These are phyloP conservation scores for Congeria kusceri DNA, from an alignment of 2,888 invertebrate species.

Conservation along the genomic window DNA sequence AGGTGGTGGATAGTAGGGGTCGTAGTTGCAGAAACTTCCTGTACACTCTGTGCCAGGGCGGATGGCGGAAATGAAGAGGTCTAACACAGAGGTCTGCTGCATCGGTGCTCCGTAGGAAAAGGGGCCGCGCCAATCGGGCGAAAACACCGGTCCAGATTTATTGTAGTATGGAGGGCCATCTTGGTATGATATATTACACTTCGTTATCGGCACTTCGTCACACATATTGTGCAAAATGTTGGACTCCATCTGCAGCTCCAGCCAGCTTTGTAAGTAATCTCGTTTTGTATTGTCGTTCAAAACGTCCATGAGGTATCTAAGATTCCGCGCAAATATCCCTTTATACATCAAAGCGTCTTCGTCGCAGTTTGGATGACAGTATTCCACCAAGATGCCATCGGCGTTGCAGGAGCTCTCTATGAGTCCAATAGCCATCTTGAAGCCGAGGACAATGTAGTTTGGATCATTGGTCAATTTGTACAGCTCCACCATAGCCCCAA, in stretches of 20 bases:
- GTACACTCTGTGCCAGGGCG: slow-evolving; percentile 59
- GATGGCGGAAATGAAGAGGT: slow-evolving; percentile 69
- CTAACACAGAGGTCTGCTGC: slow-evolving; percentile 69
- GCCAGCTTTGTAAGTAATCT: slow-evolving; percentile 62
- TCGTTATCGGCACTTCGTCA: slow-evolving; percentile 59
- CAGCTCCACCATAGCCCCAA: slow-evolving; percentile 68
- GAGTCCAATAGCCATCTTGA: slow-evolving; percentile 62
- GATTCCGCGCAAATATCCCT: slow-evolving; percentile 68
- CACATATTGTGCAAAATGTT: slow-evolving; percentile 65
- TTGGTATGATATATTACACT: slow-evolving; percentile 69
- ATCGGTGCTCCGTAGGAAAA: slow-evolving; percentile 69
- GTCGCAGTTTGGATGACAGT: slow-evolving; percentile 66
- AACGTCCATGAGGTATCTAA: slow-evolving; percentile 67
- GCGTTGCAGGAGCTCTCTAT: slow-evolving; percentile 58
- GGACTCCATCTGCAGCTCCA: slow-evolving; percentile 60
- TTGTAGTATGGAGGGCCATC: slow-evolving; percentile 71
- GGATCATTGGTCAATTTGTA: slow-evolving; percentile 56
- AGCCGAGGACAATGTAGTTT: slow-evolving; percentile 57
- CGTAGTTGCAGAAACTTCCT: slow-evolving; percentile 65
- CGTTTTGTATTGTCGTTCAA: slow-evolving; percentile 40
- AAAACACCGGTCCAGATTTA: slow-evolving; percentile 70
- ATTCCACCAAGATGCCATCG: slow-evolving; percentile 67
- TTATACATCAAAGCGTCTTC: slow-evolving; percentile 72
- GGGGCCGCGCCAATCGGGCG: slow-evolving; percentile 69
- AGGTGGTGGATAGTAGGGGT: slow-evolving; percentile 67